Evolutionary conservation across 1,140 invertebrate species (phyloP).

Genomic region (Aphidius ervi): DNA sequence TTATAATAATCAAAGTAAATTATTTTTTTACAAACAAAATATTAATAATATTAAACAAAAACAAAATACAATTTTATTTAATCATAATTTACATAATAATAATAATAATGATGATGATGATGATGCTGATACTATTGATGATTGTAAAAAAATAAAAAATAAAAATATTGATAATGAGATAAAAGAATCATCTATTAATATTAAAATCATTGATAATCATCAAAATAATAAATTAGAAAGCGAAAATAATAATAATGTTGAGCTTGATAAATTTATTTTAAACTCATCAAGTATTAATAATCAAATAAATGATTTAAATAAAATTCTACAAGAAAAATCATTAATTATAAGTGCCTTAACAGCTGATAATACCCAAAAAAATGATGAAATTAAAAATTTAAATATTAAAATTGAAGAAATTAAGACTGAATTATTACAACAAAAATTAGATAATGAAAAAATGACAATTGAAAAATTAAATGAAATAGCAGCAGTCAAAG

Average conservation of each 20-base stretch:
- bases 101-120: constrained; percentile 1
- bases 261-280: too few relatives aligned
- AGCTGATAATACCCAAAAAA: constrained; percentile 30
- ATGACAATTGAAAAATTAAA: constrained; percentile 24
- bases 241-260: too few relatives aligned
- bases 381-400: constrained; percentile 23
- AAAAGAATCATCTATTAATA: too few relatives aligned
- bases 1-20: constrained; percentile 33
- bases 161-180: too few relatives aligned
- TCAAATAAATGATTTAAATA: constrained; percentile 37
- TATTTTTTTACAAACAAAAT: too few relatives aligned
- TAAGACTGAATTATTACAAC: constrained; percentile 25
- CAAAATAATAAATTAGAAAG: too few relatives aligned
- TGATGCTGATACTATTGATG: neutral
- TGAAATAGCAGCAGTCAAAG: constrained; percentile 29
- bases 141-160: too few relatives aligned
- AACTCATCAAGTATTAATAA: neutral
- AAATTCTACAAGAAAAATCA: constrained; percentile 37
- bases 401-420: constrained; percentile 26
- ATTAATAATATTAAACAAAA: too few relatives aligned
- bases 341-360: constrained; percentile 34
- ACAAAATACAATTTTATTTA: too few relatives aligned
- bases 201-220: too few relatives aligned
- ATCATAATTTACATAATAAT: too few relatives aligned
- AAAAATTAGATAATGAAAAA: constrained; percentile 29